phyloP scores from a whole-genome alignment of 2,797 vertebrate species.

The Novumbra hubbsi region DNA sequence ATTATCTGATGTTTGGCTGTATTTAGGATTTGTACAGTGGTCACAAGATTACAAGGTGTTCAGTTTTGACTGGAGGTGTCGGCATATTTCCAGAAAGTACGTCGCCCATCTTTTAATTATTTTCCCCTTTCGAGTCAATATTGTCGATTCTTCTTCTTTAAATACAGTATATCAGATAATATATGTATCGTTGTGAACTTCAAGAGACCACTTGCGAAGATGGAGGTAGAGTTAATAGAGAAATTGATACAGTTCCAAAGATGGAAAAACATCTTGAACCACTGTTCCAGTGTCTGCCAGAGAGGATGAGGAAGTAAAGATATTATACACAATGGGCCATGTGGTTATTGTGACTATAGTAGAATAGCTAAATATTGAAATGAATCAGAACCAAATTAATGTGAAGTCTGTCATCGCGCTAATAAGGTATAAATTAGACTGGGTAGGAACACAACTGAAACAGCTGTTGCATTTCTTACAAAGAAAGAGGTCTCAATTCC shows the following conservation, averaged over 20 bases:
- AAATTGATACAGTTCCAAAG: neutral
- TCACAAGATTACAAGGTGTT: constrained; percentile 32
- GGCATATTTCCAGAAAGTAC: neutral
- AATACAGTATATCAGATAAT: neutral
- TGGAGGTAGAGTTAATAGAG: neutral
- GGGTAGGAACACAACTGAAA: constrained; percentile 39
- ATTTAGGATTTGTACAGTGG: neutral
- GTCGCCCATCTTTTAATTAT: neutral
- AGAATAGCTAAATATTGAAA: constrained; percentile 45
- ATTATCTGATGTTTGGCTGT: neutral
- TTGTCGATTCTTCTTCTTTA: neutral
- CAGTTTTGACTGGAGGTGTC: constrained; percentile 11
- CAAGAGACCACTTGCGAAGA: neutral
- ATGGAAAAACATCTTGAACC: constrained; percentile 14
- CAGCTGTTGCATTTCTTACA: constrained; percentile 46
- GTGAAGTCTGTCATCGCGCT: constrained; percentile 38
- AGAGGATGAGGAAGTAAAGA: constrained; percentile 20
- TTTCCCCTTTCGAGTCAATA: too few species aligned
- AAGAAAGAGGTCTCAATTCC: constrained; percentile 40
- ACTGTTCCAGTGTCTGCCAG: neutral
- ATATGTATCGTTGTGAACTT: neutral
- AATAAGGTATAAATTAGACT: constrained; percentile 40
- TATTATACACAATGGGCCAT: constrained; percentile 14
- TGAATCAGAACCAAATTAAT: constrained; percentile 31
- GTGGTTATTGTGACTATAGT: constrained; percentile 37